A percentile compares a stretch with the other conserved stretches of the same genome.
Evolutionary conservation across 2,888 invertebrate species (phyloP).

Genomic region (Mechanitis mazaeus): DNA sequence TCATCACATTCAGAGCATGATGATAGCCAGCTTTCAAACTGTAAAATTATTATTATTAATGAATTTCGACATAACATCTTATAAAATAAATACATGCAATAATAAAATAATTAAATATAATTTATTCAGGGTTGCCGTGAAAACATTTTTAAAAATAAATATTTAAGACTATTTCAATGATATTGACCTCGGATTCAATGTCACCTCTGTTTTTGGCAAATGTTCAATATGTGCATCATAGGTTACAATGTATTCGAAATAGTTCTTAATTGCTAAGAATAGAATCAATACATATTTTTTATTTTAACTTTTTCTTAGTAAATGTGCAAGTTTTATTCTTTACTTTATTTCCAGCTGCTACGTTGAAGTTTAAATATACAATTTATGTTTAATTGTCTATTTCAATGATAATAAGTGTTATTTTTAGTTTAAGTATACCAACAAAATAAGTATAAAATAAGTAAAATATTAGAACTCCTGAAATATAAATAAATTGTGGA

Average conservation of each 20-base stretch:
- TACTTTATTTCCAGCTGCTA: no score
- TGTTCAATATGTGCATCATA: conserved; percentile 11
- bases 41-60: conserved; percentile 20
- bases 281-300: background rate
- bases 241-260: conserved; percentile 1
- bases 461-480: no score
- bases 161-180: conserved; percentile 14
- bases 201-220: conserved; percentile 19
- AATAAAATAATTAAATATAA: no score
- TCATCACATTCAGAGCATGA: conserved; percentile 47
- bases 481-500: no score
- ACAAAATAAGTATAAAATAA: no score
- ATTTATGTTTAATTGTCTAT: no score
- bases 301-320: background rate
- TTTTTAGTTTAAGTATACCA: no score
- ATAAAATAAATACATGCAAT: background rate
- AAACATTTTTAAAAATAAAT: background rate
- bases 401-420: no score
- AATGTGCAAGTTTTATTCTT: background rate
- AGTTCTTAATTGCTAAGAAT: background rate
- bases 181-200: conserved; percentile 17
- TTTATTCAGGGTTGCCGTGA: no score
- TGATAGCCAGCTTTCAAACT: conserved; percentile 56
- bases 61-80: background rate
- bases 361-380: no score